Evolutionary conservation across 2,113 vertebrate genomes (phyloP).

Genomic region (Erpornis zantholeuca): DNA sequence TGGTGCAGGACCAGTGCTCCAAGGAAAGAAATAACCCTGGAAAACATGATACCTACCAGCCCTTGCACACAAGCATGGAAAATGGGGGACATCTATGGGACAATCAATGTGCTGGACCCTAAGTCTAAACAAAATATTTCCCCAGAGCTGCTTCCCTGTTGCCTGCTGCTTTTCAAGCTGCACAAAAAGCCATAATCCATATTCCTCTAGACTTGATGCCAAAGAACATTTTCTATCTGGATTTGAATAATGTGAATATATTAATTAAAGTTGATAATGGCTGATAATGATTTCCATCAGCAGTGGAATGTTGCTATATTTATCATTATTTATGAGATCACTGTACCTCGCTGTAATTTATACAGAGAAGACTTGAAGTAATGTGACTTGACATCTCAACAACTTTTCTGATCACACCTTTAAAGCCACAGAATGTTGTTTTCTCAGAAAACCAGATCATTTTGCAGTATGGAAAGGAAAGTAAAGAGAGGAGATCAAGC

Average conservation of each 20-base stretch:
- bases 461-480: neutral
- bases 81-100: neutral
- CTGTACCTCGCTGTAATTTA: neutral
- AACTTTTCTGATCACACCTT: neutral
- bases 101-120: neutral
- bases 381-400: slow-evolving; percentile 46
- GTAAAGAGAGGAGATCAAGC: neutral
- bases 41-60: neutral
- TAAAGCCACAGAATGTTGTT: neutral
- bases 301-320: slow-evolving; percentile 29
- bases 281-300: slow-evolving; percentile 54
- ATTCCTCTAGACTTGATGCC: neutral
- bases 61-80: neutral
- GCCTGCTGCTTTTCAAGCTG: neutral
- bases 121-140: neutral
- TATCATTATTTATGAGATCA: slow-evolving; percentile 35
- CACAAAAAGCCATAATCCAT: neutral
- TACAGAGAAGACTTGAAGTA: slow-evolving; percentile 34
- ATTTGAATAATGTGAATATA: slow-evolving; percentile 64
- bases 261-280: slow-evolving; percentile 61
- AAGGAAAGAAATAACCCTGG: neutral
- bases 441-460: neutral
- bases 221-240: slow-evolving; percentile 58
- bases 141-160: neutral
- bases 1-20: neutral